Conservation (phyloP, 2,113 vertebrate genomes). For the Caranx ignobilis region DNA sequence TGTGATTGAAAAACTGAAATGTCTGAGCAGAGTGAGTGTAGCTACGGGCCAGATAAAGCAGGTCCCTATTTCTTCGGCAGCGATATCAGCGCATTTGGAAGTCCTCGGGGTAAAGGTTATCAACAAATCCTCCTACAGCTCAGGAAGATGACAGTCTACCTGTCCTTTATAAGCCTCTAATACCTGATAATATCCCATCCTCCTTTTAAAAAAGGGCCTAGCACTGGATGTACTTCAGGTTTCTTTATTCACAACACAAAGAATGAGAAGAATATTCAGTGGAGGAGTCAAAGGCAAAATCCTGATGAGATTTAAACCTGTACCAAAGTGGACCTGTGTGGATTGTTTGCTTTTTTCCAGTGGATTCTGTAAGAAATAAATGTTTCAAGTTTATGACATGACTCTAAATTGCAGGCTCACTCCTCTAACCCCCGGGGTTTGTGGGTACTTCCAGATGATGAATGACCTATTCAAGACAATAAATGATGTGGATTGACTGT, state of each 20-base stretch:
- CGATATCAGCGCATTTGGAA: constrained; percentile 42
- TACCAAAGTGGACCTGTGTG: background rate
- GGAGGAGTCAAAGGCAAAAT: background rate
- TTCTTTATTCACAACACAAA: constrained; percentile 1
- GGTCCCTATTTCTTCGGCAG: constrained; percentile 40
- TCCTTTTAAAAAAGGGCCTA: constrained; percentile 1
- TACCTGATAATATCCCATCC: constrained; percentile 43
- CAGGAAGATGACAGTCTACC: constrained; percentile 38
- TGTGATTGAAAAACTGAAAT: constrained; percentile 57
- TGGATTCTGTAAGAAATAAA: background rate
- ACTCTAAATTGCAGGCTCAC: background rate
- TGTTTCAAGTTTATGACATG: background rate
- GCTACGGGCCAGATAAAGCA: constrained; percentile 51
- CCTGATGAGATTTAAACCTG: background rate
- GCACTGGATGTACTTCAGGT: background rate
- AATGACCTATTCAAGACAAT: constrained; percentile 24
- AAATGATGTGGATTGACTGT: constrained; percentile 38
- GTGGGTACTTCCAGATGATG: constrained; percentile 1
- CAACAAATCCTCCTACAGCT: constrained; percentile 48
- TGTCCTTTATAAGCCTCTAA: constrained; percentile 58
- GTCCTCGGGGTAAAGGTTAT: constrained; percentile 69
- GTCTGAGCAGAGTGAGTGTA: constrained; percentile 24
- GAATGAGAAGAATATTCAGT: background rate
- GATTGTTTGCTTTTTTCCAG: background rate
- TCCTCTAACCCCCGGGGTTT: background rate